phyloP scores from a whole-genome alignment of 2,797 vertebrate species.

The Nothura maculosa region DNA sequence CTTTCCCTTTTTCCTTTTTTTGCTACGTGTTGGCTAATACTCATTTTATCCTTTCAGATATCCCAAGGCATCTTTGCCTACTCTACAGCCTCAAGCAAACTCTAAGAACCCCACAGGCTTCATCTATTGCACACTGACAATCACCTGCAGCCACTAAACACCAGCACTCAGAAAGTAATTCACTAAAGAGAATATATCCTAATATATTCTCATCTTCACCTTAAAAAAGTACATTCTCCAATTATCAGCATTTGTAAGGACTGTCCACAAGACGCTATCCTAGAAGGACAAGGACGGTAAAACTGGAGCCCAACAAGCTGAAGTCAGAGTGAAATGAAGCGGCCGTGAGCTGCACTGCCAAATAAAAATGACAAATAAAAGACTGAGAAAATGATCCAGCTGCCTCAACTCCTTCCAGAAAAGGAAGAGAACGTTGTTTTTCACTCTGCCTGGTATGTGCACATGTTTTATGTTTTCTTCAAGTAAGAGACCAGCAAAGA shows the following conservation, averaged over 20 bases:
- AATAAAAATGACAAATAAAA: neutral
- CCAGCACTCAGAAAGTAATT: neutral
- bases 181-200: neutral
- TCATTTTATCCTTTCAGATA: neutral
- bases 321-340: neutral
- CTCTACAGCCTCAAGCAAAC: neutral
- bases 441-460: neutral
- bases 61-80: neutral
- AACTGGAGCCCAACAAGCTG: neutral
- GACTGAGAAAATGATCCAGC: fast-evolving
- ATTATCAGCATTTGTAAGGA: neutral
- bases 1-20: no score
- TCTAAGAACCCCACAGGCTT: neutral
- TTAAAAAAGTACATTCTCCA: neutral
- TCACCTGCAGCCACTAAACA: neutral
- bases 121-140: neutral
- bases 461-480: neutral
- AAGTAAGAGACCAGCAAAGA: neutral
- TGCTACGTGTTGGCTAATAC: neutral
- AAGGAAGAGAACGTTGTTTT: neutral
- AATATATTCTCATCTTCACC: neutral
- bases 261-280: neutral
- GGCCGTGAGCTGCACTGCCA: neutral
- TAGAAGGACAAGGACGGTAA: neutral
- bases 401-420: neutral